A percentile compares a stretch with the other conserved stretches of the same genome.
Conservation (phyloP, 2,888 invertebrate genomes). For the Drosophila cognata region DNA sequence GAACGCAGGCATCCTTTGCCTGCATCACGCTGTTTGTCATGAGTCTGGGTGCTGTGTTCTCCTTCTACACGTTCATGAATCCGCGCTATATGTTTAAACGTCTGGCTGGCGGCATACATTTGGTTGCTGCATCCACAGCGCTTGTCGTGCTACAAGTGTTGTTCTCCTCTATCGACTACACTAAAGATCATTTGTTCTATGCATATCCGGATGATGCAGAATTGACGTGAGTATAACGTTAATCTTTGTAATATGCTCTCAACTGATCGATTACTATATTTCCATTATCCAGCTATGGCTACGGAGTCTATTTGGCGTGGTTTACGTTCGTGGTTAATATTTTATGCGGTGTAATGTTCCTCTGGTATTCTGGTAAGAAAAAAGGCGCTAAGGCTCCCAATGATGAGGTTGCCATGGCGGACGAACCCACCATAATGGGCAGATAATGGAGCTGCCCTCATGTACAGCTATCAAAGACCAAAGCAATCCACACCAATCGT, state of each 20-base stretch:
- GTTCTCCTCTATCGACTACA: conserved; percentile 90
- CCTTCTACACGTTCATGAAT: conserved; percentile 93
- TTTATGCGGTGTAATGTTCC: conserved; percentile 89
- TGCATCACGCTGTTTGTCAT: conserved; percentile 93
- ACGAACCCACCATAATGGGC: conserved; percentile 93
- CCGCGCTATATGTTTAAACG: conserved; percentile 95
- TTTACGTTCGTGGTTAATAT: conserved; percentile 90
- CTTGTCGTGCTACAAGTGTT: conserved; percentile 94
- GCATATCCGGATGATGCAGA: conserved; percentile 89
- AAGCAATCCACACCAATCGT: conserved; percentile 46
- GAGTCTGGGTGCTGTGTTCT: conserved; percentile 92
- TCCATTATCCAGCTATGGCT: conserved; percentile 87
- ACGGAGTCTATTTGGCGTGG: conserved; percentile 91
- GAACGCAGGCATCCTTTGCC: conserved; percentile 93
- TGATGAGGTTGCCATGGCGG: conserved; percentile 93
- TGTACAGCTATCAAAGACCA: conserved; percentile 61
- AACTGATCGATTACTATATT: no score
- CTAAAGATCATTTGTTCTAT: conserved; percentile 88
- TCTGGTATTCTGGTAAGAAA: conserved; percentile 93
- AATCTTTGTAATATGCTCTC: no score
- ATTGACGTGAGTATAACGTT: conserved; percentile 86
- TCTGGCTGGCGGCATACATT: conserved; percentile 92
- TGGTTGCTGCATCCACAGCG: conserved; percentile 92
- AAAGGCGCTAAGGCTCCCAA: conserved; percentile 93
- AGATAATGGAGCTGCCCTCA: conserved; percentile 84